Conservation (phyloP, 2,113 vertebrate species). For the Ochotona princeps region DNA sequence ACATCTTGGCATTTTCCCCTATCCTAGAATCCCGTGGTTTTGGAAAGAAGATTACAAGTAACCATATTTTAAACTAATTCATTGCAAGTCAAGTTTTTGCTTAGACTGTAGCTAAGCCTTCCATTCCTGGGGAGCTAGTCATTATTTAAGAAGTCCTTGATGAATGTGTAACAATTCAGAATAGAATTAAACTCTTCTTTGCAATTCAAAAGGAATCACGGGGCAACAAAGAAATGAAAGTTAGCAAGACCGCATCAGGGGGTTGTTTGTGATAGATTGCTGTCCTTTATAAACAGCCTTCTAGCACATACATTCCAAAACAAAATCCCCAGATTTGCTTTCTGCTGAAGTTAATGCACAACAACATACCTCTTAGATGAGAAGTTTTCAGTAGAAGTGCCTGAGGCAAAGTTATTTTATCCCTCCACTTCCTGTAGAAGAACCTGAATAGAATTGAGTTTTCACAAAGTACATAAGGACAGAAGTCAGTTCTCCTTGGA, state of each 20-base stretch:
- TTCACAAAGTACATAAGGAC: not conserved
- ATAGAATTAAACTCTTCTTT: not conserved
- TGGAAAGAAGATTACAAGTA: not conserved
- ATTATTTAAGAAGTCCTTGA: not conserved
- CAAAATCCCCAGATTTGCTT: conserved; percentile 26
- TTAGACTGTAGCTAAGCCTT: not conserved
- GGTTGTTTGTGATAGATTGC: not conserved
- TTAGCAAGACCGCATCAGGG: not conserved
- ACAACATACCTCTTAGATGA: not conserved
- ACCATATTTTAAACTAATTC: conserved; percentile 12
- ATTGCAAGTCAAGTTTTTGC: not conserved
- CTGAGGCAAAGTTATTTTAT: not conserved
- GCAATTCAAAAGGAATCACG: not conserved
- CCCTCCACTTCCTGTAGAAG: not conserved
- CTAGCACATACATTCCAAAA: not conserved
- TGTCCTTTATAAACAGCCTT: not conserved
- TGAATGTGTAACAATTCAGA: not conserved
- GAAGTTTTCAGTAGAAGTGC: not conserved
- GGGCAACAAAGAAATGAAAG: not conserved
- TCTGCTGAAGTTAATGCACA: not conserved
- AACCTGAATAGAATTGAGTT: not conserved
- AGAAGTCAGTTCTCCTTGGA: conserved; percentile 19
- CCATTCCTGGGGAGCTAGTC: not conserved
- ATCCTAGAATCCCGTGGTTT: not conserved
- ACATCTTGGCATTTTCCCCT: not conserved